phyloP scores from a whole-genome alignment of 2,797 vertebrate genomes.

The Sciurus vulgaris region DNA sequence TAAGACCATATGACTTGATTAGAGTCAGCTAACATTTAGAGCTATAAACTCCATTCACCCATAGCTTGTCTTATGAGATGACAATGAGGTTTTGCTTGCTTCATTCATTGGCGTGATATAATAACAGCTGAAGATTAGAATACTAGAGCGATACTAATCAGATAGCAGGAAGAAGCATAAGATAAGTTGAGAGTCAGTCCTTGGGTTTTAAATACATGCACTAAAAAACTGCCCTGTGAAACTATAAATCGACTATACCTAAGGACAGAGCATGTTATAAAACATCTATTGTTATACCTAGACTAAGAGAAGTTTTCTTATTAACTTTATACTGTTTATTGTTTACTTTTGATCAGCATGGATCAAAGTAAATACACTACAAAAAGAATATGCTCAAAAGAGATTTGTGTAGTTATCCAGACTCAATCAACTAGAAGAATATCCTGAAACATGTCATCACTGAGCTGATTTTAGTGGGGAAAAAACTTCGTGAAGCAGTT shows the following conservation, averaged over 20 bases:
- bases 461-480: neutral
- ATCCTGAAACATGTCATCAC: neutral
- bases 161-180: neutral
- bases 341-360: conserved; percentile 22
- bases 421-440: neutral
- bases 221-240: neutral
- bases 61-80: neutral
- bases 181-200: neutral
- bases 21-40: neutral
- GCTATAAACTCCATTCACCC: neutral
- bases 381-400: neutral
- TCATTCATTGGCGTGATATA: neutral
- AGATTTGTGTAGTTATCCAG: conserved; percentile 7
- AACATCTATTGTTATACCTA: neutral
- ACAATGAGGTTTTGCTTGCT: neutral
- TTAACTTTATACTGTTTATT: neutral
- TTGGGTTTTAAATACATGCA: neutral
- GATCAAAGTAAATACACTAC: neutral
- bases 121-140: neutral
- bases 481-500: neutral
- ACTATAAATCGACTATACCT: neutral
- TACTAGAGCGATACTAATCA: neutral
- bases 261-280: neutral
- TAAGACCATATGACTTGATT: neutral
- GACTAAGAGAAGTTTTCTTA: neutral